Base-by-base conservation (phyloP, 2,797 vertebrate species). In the Triplophysa bombifrons region DNA sequence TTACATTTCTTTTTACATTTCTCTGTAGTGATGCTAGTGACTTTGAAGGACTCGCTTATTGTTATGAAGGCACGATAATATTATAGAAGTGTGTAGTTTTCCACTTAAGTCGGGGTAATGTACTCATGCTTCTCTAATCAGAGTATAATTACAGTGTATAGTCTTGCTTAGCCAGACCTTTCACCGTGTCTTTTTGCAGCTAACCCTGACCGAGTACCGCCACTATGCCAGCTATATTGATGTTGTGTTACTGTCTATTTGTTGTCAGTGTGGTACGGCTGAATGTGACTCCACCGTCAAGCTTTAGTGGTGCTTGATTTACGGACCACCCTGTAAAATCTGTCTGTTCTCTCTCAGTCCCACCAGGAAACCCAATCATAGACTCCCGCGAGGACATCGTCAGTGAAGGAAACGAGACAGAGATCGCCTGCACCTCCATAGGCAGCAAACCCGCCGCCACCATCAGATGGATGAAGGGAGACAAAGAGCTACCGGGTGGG, bases 401-500 rank as follows among this genome's bases (percentile, higher is more conserved):
- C 0, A 90, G 95, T 7, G 98, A 99, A 90, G 98, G 98, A 11
- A 98, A 99, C 51, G 96, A 98, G 92, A 96, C 98, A 0, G 97
- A 98, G 92, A 94, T 99, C 90, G 99, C 96, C 92, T 99, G 98
- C 91, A 98, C 93, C 0, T 95, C 96, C 87, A 95, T 96, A 88
- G 97, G 97, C 92, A 96, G 97, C 92, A 97, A 97, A 89, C 98
- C 98, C 65, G 95, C 96, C 72, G 96, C 96, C 22, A 94, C 93
- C 80, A 96, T 99, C 93, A 92, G 94, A 88, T 99, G 98, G 98
- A 96, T 97, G 94, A 99, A 98, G 90, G 96, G 96, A 75, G 96
- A 95, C 55, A 85, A 83, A 85, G 84, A 85, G 71, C 81, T 85
- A 14, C 55, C 74, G 53, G 84, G 80, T 86, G 55, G 64, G 84